These are phyloP conservation scores for Triops longicaudatus DNA, from an alignment of 1,140 invertebrate genomes.

Conservation along the genomic window DNA sequence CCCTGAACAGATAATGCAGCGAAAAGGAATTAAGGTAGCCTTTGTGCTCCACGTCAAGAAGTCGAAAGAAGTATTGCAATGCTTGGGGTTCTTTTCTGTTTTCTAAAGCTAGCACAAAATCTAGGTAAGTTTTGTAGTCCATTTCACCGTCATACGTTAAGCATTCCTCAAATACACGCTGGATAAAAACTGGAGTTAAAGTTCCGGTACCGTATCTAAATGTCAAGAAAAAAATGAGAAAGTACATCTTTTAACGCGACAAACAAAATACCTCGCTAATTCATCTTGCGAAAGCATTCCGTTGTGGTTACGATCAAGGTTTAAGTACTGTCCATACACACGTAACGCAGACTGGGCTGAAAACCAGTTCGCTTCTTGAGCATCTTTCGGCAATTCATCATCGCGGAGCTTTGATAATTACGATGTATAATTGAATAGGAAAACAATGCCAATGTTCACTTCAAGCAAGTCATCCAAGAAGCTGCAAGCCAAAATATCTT, in stretches of 20 bases:
- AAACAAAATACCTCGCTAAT: conserved; percentile 56
- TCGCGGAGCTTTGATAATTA: conserved; percentile 54
- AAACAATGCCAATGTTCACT: conserved; percentile 39
- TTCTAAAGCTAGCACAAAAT: conserved; percentile 87
- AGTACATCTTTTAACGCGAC: background rate
- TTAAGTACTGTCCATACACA: conserved; percentile 88
- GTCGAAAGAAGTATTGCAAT: conserved; percentile 82
- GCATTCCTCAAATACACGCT: conserved; percentile 89
- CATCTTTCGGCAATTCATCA: conserved; percentile 70
- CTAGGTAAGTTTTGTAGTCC: conserved; percentile 95
- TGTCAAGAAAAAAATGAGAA: conserved; percentile 28
- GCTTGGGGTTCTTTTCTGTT: conserved; percentile 85
- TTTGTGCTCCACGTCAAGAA: conserved; percentile 79
- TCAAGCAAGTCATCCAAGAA: conserved; percentile 87
- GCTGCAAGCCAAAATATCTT: conserved; percentile 81
- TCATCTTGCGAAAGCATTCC: conserved; percentile 88
- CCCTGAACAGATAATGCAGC: conserved; percentile 87
- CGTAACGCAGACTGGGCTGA: conserved; percentile 78
- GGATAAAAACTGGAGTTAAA: conserved; percentile 82
- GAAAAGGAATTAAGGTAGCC: conserved; percentile 85
- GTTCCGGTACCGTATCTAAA: conserved; percentile 80
- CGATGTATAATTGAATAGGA: conserved; percentile 18
- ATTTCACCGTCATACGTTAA: conserved; percentile 93
- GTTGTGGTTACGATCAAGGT: conserved; percentile 88
- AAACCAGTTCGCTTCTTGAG: conserved; percentile 89